Evolutionary conservation across 2,888 invertebrate species (phyloP), one percentile per base, ranked within the genome.

Genomic region (Caenorhabditis sinica): DNA sequence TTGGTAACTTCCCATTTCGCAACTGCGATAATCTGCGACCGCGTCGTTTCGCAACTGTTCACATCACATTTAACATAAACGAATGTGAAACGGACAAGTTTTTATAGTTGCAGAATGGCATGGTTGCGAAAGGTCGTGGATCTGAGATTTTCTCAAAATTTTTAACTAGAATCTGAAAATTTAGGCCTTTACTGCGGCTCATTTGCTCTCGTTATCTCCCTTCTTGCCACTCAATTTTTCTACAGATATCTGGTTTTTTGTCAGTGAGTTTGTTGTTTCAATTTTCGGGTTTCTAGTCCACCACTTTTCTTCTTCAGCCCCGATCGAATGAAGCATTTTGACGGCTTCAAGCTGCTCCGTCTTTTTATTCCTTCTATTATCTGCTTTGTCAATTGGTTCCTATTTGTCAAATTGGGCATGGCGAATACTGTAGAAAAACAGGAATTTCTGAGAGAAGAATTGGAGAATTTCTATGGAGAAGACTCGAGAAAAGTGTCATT

Each of bases 201-300:
- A 15, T 69, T 69, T 20, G 69, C 56, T 1, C 40, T 69, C 1
- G 53, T 56, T 25, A 56, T 69, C 6, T 33, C 69, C 20, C 40
- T 69, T 2, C 20, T 69, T 8, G 49, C 69, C 0, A 53, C 69
- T 40, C 69, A 69, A 40, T 69, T 69, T 25, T 53, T 69, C 36
- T 69, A 69, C 40, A 36, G 69, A 25, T 69, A 56, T 20, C 23
- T 69, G 23, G 56, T 51, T 20, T 56, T 69, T 25, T 69, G 69
- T 25, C 15, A 13, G 69, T 69, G 23, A 69, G 66, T 45, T 20
- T 45, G 30, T 15, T 60, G 0, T 63, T 11, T 8, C 53, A 53
- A 53, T 23, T 53, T 53, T 23, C 11, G 2, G 2, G 3, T 23
- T 23, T 53, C 23, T 53, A 11, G 53, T 20, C 20, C 23, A 2